phyloP scores from a whole-genome alignment of 2,888 invertebrate genomes.

The Lasioglossum lativentre region DNA sequence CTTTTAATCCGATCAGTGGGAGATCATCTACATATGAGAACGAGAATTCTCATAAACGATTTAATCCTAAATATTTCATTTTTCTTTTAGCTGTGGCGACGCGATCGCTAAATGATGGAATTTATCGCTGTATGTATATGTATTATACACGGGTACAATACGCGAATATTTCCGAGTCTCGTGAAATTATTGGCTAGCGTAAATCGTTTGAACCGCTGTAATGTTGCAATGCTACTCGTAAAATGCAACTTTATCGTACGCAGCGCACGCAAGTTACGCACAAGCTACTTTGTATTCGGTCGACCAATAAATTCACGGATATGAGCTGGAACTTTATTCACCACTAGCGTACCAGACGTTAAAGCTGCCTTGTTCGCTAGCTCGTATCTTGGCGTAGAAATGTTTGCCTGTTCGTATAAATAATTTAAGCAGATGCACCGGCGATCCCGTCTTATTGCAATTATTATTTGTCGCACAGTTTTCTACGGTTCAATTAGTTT shows the following conservation, averaged over 20 bases:
- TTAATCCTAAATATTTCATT: background rate
- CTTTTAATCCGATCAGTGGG: background rate
- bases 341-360: background rate
- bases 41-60: background rate
- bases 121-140: background rate
- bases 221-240: slow-evolving; percentile 8
- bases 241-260: slow-evolving; percentile 19
- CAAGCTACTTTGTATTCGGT: background rate
- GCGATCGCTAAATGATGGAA: background rate
- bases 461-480: slow-evolving; percentile 4
- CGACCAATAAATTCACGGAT: slow-evolving; percentile 30
- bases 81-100: background rate
- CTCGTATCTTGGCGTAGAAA: slow-evolving; percentile 14
- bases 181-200: background rate
- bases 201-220: background rate
- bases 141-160: background rate
- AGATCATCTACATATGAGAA: background rate
- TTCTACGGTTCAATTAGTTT: background rate
- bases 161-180: too few species aligned
- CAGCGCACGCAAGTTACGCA: slow-evolving; percentile 8
- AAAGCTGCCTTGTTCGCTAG: slow-evolving; percentile 25
- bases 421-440: slow-evolving; percentile 17
- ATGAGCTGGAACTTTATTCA: slow-evolving; percentile 40
- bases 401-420: slow-evolving; percentile 5
- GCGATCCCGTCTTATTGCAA: background rate